phyloP scores from a whole-genome alignment of 2,888 invertebrate genomes.

The Euspilapteryx auroguttella region DNA sequence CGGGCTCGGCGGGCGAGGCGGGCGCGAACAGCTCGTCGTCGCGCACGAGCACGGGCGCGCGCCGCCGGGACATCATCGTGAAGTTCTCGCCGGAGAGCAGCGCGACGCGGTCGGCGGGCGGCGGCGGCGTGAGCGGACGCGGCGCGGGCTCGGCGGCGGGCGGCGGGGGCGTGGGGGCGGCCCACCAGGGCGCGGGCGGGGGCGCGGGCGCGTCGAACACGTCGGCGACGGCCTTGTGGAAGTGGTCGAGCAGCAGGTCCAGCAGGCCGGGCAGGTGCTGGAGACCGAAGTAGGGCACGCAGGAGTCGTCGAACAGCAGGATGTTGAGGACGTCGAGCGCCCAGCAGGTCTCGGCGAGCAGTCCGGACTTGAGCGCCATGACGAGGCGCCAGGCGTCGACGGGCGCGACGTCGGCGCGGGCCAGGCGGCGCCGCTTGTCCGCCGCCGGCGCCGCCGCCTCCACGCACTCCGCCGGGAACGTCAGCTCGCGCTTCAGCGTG shows the following conservation, averaged over 20 bases:
- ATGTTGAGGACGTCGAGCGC: constrained; percentile 96
- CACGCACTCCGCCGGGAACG: constrained; percentile 91
- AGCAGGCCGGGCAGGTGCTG: constrained; percentile 91
- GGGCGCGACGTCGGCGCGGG: constrained; percentile 83
- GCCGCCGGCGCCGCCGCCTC: constrained; percentile 88
- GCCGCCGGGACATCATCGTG: constrained; percentile 81
- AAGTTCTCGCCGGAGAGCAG: constrained; percentile 76
- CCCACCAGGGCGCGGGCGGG: constrained; percentile 20
- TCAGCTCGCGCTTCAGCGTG: constrained; percentile 77
- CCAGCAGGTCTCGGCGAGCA: constrained; percentile 96
- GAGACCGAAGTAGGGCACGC: constrained; percentile 91
- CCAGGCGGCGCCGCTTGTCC: constrained; percentile 83
- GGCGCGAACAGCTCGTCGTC: constrained; percentile 82
- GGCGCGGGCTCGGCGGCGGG: constrained; percentile 19
- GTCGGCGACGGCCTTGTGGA: constrained; percentile 84
- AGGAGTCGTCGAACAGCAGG: constrained; percentile 92
- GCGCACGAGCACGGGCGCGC: constrained; percentile 77
- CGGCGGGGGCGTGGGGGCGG: constrained; percentile 46
- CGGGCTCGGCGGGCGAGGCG: constrained; percentile 72
- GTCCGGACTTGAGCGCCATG: constrained; percentile 96
- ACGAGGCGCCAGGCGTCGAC: constrained; percentile 97
- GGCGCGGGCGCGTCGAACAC: constrained; percentile 75
- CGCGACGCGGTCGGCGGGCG: constrained; percentile 63
- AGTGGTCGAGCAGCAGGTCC: constrained; percentile 91
- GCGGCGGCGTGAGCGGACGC: constrained; percentile 18